phyloP scores from a whole-genome alignment of 2,113 vertebrate genomes.

The Phalacrocorax aristotelis region DNA sequence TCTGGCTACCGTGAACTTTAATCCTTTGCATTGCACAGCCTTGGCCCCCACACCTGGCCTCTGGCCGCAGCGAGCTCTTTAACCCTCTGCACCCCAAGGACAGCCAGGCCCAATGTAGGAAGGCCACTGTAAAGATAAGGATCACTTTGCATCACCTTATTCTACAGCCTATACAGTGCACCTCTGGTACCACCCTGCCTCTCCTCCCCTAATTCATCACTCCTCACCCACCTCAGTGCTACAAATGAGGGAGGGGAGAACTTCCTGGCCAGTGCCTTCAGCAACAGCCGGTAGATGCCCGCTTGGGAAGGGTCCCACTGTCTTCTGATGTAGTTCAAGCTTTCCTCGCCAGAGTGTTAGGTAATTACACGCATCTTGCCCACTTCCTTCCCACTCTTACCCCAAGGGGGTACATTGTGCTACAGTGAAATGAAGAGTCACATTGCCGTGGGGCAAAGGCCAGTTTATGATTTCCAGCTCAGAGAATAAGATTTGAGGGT shows the following conservation, averaged over 20 bases:
- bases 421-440: not conserved
- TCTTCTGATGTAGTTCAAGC: not conserved
- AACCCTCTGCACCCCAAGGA: not conserved
- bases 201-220: not conserved
- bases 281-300: not conserved
- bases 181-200: not conserved
- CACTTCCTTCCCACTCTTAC: not conserved
- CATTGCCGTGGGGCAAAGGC: not conserved
- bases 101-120: not conserved
- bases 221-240: not conserved
- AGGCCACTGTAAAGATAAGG: not conserved
- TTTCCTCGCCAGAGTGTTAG: not conserved
- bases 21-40: not conserved
- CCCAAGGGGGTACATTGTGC: not conserved
- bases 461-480: not conserved
- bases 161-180: accelerated
- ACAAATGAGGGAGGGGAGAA: not conserved
- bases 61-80: not conserved
- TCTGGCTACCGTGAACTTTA: not conserved
- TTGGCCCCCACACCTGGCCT: not conserved
- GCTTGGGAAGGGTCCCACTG: not conserved
- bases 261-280: not conserved
- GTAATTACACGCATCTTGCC: not conserved
- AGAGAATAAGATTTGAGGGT: not conserved
- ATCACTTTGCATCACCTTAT: not conserved